Conservation (phyloP, 2,888 invertebrate genomes). For the Euproctis similis region DNA sequence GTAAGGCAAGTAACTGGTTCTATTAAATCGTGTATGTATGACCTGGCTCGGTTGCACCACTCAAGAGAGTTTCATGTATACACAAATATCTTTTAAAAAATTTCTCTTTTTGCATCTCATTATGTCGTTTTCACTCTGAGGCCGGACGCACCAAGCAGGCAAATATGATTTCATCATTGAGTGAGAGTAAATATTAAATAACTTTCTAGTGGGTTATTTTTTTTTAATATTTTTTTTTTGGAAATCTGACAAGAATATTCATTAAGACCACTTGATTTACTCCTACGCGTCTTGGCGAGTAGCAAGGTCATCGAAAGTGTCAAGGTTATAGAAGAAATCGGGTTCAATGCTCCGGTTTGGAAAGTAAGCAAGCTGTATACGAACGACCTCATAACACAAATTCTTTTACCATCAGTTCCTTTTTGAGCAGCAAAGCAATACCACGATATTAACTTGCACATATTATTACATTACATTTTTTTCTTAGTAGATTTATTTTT, state of each 20-base stretch:
- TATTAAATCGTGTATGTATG: slow-evolving; percentile 62
- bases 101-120: slow-evolving; percentile 75
- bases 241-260: slow-evolving; percentile 28
- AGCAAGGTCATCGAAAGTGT: slow-evolving; percentile 73
- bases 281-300: slow-evolving; percentile 32
- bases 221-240: too few species aligned
- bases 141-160: slow-evolving; percentile 51
- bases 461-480: too few species aligned
- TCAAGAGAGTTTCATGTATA: slow-evolving; percentile 66
- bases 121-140: slow-evolving; percentile 70
- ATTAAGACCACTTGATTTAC: slow-evolving; percentile 49
- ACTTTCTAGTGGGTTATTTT: slow-evolving; percentile 63
- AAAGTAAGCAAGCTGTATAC: slow-evolving; percentile 61
- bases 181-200: slow-evolving; percentile 65
- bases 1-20: slow-evolving; percentile 54
- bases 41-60: slow-evolving; percentile 60
- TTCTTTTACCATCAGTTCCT: slow-evolving; percentile 56
- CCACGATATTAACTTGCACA: too few species aligned
- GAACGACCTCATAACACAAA: slow-evolving; percentile 69
- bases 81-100: slow-evolving; percentile 68
- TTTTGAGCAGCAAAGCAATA: slow-evolving; percentile 29
- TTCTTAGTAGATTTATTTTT: slow-evolving; percentile 1
- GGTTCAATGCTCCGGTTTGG: slow-evolving; percentile 65
- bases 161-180: slow-evolving; percentile 61
- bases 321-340: slow-evolving; percentile 72